Evolutionary conservation across 2,113 vertebrate species (phyloP).

Genomic region (Agapornis roseicollis): DNA sequence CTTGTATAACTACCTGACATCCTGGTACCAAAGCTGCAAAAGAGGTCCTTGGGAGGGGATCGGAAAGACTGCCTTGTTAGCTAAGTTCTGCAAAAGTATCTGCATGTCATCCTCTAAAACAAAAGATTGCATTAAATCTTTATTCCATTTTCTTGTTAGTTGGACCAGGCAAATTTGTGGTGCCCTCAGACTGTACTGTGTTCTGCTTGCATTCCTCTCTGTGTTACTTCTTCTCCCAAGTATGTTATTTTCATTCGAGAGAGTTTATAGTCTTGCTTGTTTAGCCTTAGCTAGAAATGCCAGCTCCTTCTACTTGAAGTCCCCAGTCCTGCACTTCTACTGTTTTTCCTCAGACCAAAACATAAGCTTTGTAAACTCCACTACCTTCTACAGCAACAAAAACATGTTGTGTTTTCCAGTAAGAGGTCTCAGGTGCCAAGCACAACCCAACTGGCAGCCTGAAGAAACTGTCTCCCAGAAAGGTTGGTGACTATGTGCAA

Average conservation of each 20-base stretch:
- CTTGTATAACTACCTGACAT: background rate
- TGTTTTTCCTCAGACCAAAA: constrained; percentile 42
- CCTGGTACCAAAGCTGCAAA: background rate
- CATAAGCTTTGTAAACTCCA: constrained; percentile 35
- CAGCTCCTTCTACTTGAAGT: constrained; percentile 30
- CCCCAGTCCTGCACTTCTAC: background rate
- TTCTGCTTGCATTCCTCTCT: background rate
- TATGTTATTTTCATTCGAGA: background rate
- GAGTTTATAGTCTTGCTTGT: background rate
- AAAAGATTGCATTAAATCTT: background rate
- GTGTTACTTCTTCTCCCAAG: background rate
- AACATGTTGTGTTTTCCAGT: constrained; percentile 52
- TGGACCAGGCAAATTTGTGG: background rate
- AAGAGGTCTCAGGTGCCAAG: constrained; percentile 34
- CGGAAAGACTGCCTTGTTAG: background rate
- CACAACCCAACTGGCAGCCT: constrained; percentile 36
- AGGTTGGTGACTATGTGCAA: constrained; percentile 62
- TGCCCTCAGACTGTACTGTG: background rate
- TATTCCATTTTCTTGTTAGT: background rate
- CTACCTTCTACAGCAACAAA: constrained; percentile 40
- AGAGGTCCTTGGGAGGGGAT: background rate
- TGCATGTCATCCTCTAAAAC: background rate
- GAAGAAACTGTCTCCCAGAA: constrained; percentile 39
- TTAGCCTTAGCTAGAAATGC: constrained; percentile 14
- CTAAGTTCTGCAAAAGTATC: background rate